Conservation (phyloP, 2,113 vertebrate species). For the Stegastes partitus region DNA sequence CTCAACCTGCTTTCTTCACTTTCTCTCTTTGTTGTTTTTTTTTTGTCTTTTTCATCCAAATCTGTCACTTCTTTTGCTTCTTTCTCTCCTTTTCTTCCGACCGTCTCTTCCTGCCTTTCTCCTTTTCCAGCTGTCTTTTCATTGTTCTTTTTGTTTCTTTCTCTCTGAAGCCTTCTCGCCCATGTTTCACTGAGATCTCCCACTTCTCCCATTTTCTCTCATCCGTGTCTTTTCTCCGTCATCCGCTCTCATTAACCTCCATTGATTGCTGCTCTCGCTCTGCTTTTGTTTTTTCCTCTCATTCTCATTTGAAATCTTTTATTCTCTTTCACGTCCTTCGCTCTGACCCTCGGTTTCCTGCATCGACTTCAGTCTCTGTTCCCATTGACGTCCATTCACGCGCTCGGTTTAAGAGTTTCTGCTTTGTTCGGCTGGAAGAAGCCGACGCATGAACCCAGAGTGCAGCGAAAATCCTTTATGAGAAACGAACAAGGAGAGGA, state of each 20-base stretch:
- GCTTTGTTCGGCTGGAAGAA: not conserved
- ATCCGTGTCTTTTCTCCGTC: not conserved
- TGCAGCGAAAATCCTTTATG: no score
- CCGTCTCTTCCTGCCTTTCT: not conserved
- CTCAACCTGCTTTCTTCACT: not conserved
- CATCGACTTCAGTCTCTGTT: not conserved
- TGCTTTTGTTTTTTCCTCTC: not conserved
- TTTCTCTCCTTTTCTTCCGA: not conserved
- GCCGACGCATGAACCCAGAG: no score
- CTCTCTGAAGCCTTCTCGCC: not conserved
- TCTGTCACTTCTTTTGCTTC: not conserved
- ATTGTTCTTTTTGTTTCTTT: not conserved
- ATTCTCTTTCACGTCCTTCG: not conserved
- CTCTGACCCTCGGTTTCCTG: not conserved
- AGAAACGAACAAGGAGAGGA: no score
- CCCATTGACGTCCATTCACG: not conserved
- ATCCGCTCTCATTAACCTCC: slow-evolving; percentile 3
- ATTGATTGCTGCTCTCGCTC: not conserved
- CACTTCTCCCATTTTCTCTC: not conserved
- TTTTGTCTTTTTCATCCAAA: not conserved
- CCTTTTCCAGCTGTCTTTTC: not conserved
- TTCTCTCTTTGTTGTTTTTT: no score
- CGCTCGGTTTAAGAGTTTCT: not conserved
- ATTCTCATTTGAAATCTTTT: slow-evolving; percentile 2
- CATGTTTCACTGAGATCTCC: not conserved